phyloP scores from a whole-genome alignment of 2,888 invertebrate genomes.

The Augochlorella aurata region DNA sequence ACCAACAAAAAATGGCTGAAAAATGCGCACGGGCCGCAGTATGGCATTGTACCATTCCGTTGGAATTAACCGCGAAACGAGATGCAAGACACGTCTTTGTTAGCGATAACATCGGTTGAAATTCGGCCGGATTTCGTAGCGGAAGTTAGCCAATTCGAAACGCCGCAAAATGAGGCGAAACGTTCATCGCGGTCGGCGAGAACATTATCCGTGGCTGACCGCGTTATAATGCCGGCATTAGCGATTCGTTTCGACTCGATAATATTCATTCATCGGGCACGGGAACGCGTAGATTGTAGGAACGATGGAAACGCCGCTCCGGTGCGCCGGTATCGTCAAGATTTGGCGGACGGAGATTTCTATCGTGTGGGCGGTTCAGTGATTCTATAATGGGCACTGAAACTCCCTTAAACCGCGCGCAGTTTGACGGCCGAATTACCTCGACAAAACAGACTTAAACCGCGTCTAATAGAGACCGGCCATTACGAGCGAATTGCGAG shows the following conservation, averaged over 20 bases:
- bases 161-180: conserved; percentile 15
- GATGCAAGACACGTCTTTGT: conserved; percentile 11
- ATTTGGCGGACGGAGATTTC: conserved; percentile 6
- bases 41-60: not conserved
- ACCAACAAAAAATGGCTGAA: not conserved
- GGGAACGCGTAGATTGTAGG: not conserved
- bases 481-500: conserved; percentile 64
- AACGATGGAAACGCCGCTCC: not conserved
- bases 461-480: conserved; percentile 57
- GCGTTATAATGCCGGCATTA: conserved; percentile 1
- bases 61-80: not conserved
- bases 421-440: conserved; percentile 46
- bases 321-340: not conserved
- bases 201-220: conserved; percentile 16
- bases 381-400: conserved; percentile 17
- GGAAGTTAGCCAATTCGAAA: conserved; percentile 26
- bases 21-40: too few relatives aligned
- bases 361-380: not conserved
- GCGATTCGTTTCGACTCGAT: conserved; percentile 9
- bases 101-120: conserved; percentile 6
- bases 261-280: not conserved
- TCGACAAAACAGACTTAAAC: conserved; percentile 46
- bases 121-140: conserved; percentile 9
- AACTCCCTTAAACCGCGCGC: conserved; percentile 23
- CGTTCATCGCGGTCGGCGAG: conserved; percentile 4